Percentiles rank a stretch among this genome's conserved stretches.
Evolutionary conservation across 1,140 invertebrate genomes (phyloP).

Genomic region (Aphaenogaster rudis): DNA sequence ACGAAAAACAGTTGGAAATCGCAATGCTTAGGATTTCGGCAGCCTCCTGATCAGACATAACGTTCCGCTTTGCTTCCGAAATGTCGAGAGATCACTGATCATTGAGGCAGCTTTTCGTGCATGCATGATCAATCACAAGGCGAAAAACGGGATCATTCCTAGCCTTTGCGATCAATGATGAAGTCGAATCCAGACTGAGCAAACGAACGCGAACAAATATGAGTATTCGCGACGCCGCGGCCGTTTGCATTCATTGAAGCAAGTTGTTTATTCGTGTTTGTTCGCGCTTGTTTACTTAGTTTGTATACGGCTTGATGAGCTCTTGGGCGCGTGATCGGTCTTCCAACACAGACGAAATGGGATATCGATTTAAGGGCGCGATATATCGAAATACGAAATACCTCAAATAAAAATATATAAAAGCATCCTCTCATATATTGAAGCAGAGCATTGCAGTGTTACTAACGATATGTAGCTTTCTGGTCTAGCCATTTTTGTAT

Average conservation of each 20-base stretch:
- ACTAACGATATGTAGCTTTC: not conserved
- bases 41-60: not conserved
- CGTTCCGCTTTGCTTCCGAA: not conserved
- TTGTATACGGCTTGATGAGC: conserved; percentile 6
- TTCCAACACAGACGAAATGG: not conserved
- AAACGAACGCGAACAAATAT: not conserved
- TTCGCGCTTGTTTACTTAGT: not conserved
- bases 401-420: not conserved
- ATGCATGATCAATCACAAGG: not conserved
- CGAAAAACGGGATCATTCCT: not conserved
- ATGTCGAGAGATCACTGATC: not conserved
- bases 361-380: not conserved
- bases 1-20: conserved; percentile 1
- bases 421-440: not conserved
- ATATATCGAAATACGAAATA: not conserved
- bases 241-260: not conserved
- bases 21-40: not conserved
- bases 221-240: not conserved
- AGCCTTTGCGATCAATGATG: not conserved
- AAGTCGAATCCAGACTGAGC: not conserved
- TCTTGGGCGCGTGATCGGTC: not conserved
- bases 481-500: not conserved
- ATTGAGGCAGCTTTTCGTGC: not conserved
- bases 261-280: conserved; percentile 15
- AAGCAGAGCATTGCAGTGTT: not conserved